Percentiles rank a stretch among this genome's conserved stretches.
phyloP scores from a whole-genome alignment of 2,113 vertebrate species.

The Bos javanicus region DNA sequence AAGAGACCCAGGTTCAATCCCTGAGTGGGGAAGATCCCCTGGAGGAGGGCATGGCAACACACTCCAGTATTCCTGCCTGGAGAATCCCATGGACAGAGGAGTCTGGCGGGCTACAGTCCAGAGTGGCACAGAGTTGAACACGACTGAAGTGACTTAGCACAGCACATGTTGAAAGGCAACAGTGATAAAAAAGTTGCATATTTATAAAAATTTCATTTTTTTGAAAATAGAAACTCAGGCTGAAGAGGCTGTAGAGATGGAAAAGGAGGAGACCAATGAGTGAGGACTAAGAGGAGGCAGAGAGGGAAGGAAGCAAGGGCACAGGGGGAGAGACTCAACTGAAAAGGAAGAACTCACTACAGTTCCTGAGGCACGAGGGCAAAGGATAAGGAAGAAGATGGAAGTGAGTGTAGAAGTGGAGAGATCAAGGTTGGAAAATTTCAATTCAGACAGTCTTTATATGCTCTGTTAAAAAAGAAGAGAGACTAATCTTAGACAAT shows the following conservation, averaged over 20 bases:
- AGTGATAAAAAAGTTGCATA: neutral
- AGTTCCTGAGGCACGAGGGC: neutral
- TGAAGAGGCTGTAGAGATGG: neutral
- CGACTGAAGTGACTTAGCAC: neutral
- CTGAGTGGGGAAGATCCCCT: neutral
- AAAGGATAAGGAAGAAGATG: neutral
- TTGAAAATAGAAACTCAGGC: neutral
- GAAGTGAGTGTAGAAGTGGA: neutral
- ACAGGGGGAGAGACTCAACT: neutral
- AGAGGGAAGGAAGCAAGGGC: accelerated
- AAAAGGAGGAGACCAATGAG: neutral
- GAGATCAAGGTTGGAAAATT: neutral
- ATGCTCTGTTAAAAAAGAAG: neutral
- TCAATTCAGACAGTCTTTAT: neutral
- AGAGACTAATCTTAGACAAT: neutral
- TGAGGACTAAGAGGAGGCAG: neutral
- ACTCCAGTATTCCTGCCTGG: neutral
- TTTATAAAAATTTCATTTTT: neutral
- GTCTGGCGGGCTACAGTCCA: neutral
- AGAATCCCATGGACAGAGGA: neutral
- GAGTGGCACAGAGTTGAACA: neutral
- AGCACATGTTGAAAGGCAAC: neutral
- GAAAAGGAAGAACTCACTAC: too few relatives aligned
- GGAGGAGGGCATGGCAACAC: neutral
- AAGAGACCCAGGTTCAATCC: neutral